Evolutionary conservation across 2,797 vertebrate species (phyloP), one percentile per base, ranked within the genome.

Genomic region (Bradypodion ventrale): DNA sequence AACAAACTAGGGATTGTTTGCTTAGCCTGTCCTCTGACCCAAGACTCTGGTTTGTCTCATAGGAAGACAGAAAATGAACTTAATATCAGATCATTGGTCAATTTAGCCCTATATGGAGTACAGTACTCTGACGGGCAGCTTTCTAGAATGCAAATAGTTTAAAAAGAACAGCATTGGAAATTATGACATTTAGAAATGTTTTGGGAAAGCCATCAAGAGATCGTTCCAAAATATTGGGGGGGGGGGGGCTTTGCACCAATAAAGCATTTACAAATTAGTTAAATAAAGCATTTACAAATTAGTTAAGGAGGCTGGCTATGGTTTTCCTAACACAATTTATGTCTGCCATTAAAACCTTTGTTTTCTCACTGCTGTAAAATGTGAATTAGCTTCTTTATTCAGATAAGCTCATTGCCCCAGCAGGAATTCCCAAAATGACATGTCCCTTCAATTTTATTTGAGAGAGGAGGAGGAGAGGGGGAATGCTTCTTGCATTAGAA

Each of bases 301-400:
- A 56, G 25, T 70, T 70, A 56, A 59, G 73, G 86, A 80, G 88
- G 85, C 19, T 19, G 89, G 86, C 81, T 46, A 82, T 77, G 87
- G 75, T 0, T 2, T 72, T 80, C 16, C n/a, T n/a, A 87, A 89
- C 84, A 13, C 77, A 52, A 82, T 72, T 82, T 63, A 69, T 76
- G 42, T 29, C 65, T 62, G 40, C 79, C 56, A 68, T 82, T 85
- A 75, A 85, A 85, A 49, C 65, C 49, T 75, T 74, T 70, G 52
- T 76, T 76, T 60, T 46, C 63, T 16, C 49, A 75, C n/a, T 23
- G 56, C 72, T 19, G 10, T 70, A 85, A 85, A 85, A 85, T 29
- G 37, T 62, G 40, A 62, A 76, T 81, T 81, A 68, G n/a, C 65
- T 70, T 25, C 37, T 70, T 69, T 37, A 76, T 49, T 60, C 78